Percentiles rank a stretch among this genome's conserved stretches.
Evolutionary conservation across 1,140 invertebrate genomes (phyloP).

Genomic region (Solenopsis fugax): DNA sequence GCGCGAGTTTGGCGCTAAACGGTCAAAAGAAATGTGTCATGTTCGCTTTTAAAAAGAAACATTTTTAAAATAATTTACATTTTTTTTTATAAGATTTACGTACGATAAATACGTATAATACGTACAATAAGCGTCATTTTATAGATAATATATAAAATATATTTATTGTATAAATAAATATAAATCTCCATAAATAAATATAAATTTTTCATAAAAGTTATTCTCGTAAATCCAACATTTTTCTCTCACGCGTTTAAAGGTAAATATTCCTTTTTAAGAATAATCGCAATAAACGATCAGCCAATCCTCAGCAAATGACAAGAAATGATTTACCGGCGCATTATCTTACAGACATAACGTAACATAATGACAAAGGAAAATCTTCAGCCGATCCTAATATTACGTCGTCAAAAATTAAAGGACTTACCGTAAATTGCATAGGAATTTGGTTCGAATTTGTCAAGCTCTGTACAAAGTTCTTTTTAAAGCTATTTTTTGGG

Average conservation of each 20-base stretch:
- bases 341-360: neutral
- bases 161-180: neutral
- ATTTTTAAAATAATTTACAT: slow-evolving; percentile 9
- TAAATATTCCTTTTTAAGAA: neutral
- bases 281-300: neutral
- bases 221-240: neutral
- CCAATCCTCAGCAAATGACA: neutral
- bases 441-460: neutral
- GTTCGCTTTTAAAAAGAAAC: too few relatives aligned
- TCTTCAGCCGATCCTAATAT: too few relatives aligned
- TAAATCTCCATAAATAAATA: slow-evolving; percentile 18
- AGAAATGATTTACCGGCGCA: neutral
- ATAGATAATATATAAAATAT: neutral
- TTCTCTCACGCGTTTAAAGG: neutral
- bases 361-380: slow-evolving; percentile 7
- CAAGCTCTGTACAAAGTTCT: neutral
- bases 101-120: neutral
- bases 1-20: neutral
- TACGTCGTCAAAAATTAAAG: slow-evolving; percentile 8
- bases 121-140: neutral
- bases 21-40: neutral
- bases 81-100: neutral
- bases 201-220: slow-evolving; percentile 7
- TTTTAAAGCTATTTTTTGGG: neutral
- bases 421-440: neutral